Evolutionary conservation across 1,140 invertebrate genomes (phyloP).

Genomic region (Alviniconcha marisindica): DNA sequence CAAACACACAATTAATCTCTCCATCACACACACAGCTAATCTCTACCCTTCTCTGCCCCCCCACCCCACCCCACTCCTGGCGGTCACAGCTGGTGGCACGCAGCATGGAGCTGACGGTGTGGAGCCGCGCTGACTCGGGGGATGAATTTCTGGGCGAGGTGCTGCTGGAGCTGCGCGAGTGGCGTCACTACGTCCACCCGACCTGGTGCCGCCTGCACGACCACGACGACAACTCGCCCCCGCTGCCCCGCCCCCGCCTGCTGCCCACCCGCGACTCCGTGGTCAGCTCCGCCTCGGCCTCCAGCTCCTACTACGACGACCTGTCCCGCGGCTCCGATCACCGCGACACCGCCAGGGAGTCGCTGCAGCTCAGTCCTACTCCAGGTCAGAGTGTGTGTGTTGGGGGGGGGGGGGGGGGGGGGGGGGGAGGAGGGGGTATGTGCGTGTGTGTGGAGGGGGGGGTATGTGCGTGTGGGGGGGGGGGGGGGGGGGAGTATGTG

Average conservation of each 20-base stretch:
- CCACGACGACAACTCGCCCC: slow-evolving; percentile 71
- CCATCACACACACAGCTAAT: no score
- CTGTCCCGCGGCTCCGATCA: not conserved
- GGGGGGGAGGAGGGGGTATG: not conserved
- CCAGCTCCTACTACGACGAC: slow-evolving; percentile 34
- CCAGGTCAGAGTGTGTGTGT: not conserved
- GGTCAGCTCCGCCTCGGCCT: slow-evolving; percentile 26
- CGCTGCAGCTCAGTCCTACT: not conserved
- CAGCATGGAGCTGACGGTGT: slow-evolving; percentile 87
- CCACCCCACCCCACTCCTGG: not conserved
- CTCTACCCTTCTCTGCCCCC: not conserved
- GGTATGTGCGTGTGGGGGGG: no score
- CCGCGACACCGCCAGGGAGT: not conserved
- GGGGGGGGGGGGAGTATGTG: no score
- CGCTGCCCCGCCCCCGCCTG: slow-evolving; percentile 55
- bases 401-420: not conserved
- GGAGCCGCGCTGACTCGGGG: slow-evolving; percentile 84
- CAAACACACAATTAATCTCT: no score
- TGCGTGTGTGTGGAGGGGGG: no score
- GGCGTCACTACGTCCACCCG: slow-evolving; percentile 87
- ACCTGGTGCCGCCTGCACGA: slow-evolving; percentile 87
- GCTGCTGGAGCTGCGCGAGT: slow-evolving; percentile 84
- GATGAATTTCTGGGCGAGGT: slow-evolving; percentile 82
- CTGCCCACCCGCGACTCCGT: slow-evolving; percentile 18
- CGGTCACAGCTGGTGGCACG: slow-evolving; percentile 80